These are phyloP conservation scores for Acanthosoma haemorrhoidale DNA, from an alignment of 2,888 invertebrate species.

Conservation along the genomic window DNA sequence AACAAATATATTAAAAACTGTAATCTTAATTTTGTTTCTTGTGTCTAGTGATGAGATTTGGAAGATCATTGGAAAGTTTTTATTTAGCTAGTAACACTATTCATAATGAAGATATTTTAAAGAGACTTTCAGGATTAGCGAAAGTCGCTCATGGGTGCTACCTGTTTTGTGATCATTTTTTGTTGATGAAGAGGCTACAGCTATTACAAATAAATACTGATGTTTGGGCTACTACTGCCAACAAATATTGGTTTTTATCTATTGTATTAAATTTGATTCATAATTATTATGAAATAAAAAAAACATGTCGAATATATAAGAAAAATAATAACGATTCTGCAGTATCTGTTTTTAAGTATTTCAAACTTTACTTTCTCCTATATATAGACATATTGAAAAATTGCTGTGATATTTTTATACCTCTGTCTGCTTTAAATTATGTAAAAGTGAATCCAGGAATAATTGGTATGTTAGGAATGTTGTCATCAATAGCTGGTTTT, in stretches of 20 bases:
- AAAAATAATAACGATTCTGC: conserved; percentile 45
- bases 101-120: conserved; percentile 63
- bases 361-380: conserved; percentile 55
- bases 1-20: not conserved
- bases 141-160: conserved; percentile 47
- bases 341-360: not conserved
- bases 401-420: conserved; percentile 80
- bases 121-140: conserved; percentile 44
- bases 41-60: conserved; percentile 70
- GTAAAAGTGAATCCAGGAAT: conserved; percentile 69
- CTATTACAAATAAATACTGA: conserved; percentile 61
- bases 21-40: conserved; percentile 1
- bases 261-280: conserved; percentile 72
- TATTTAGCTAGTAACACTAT: conserved; percentile 67
- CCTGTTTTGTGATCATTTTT: conserved; percentile 76
- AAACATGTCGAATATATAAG: conserved; percentile 49
- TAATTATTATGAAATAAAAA: conserved; percentile 76
- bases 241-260: conserved; percentile 80
- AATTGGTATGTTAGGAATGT: conserved; percentile 69
- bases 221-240: conserved; percentile 67
- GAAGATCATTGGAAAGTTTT: conserved; percentile 74
- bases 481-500: conserved; percentile 76
- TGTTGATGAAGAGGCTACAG: conserved; percentile 76
- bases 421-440: conserved; percentile 73
- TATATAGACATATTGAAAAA: conserved; percentile 80